Base-by-base conservation (phyloP, 37 sponge, comb jelly and placozoan species). In the Petrosia ficiformis region DNA sequence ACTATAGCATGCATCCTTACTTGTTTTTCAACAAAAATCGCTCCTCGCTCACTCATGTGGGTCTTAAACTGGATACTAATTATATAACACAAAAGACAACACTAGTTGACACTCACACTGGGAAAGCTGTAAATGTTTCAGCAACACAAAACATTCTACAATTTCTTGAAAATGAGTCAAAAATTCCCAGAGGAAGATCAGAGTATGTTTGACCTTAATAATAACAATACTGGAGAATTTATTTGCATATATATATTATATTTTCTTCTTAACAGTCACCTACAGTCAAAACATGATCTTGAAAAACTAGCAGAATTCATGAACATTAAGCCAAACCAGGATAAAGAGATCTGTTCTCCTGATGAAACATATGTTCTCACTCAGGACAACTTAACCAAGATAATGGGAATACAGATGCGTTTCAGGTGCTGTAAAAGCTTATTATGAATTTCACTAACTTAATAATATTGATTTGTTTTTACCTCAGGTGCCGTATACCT, bases 401-500 rank as follows among this genome's bases (percentile, higher is more conserved):
- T 94, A 21, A 57, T 94, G 65, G 95, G 90, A 37, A 97, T 97
- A 40, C 94, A 93, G 31, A 97, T 90, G 89, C 80, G 94, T 75
- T 90, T 97, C 91, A 83, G 93, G 84, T 89, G n/a, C 54, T 48
- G 14, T 48, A 48, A 48, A 48, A 8, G 8, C 14, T 48, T 6
- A 61, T n/a, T 6, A 61, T 61, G 28, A 22, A 61, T 61, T 22
- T 61, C 5, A 61, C 11, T 61, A n/a, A 22, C 54, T 19, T 61
- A 61, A 5, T n/a, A 61, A 8, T 19, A 48, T 16, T 48, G 16
- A 48, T 48, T 19, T 16, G 10, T 48, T 48, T 90, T 54, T 25
- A 48, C 67, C 68, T 39, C 57, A 87, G 94, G 58, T 91, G 94
- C 72, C 80, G 78, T 67, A 94, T 97, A 35, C 97, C 97, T 32